phyloP scores from a whole-genome alignment of 2,888 invertebrate species.

The Neocrepidodera transversa region DNA sequence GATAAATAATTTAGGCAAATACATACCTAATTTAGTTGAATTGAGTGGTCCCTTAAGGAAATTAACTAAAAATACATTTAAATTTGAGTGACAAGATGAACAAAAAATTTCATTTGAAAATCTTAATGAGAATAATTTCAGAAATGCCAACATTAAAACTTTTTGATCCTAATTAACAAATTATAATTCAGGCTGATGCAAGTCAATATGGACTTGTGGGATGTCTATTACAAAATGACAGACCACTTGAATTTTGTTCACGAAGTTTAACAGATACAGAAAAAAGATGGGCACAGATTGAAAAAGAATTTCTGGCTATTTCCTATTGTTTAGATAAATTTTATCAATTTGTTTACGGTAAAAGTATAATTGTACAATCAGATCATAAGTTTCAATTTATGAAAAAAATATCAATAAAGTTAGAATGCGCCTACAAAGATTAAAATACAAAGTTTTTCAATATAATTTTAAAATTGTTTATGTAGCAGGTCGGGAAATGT shows the following conservation, averaged over 20 bases:
- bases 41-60: conserved; percentile 33
- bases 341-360: conserved; percentile 50
- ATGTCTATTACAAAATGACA: neutral
- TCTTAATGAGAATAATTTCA: neutral
- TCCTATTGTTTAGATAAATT: conserved; percentile 48
- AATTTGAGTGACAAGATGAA: conserved; percentile 35
- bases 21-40: conserved; percentile 37
- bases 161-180: neutral
- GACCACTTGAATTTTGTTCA: conserved; percentile 46
- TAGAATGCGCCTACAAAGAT: conserved; percentile 29
- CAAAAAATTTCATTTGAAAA: conserved; percentile 18
- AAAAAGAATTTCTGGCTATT: conserved; percentile 50
- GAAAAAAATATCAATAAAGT: conserved; percentile 32
- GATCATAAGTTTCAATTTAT: conserved; percentile 40
- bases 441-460: conserved; percentile 38
- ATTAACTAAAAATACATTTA: conserved; percentile 45
- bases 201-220: neutral
- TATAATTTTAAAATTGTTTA: conserved; percentile 41
- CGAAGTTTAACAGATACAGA: conserved; percentile 43
- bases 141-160: neutral
- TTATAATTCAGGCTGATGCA: neutral
- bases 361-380: conserved; percentile 42
- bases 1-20: conserved; percentile 43
- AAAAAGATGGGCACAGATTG: conserved; percentile 46
- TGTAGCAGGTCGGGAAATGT: too few species aligned